A percentile compares a stretch with the other conserved stretches of the same genome.
These are phyloP conservation scores for Alectura lathami DNA, from an alignment of 2,113 vertebrate species.

Conservation along the genomic window DNA sequence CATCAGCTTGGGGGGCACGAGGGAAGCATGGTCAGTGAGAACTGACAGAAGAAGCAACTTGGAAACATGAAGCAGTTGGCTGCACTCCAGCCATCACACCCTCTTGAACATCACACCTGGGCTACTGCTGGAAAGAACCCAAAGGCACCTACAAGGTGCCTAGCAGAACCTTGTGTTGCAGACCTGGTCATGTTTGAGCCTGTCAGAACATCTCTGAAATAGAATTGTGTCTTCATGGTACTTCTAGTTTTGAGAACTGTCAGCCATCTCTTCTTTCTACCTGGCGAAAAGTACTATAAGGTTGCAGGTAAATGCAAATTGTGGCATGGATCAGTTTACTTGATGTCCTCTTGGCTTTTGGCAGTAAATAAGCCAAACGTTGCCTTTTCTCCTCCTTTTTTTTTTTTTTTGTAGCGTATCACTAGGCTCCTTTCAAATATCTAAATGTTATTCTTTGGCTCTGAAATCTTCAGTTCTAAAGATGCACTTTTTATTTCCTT, in stretches of 20 bases:
- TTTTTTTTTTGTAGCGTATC: background rate
- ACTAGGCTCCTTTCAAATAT: rapidly evolving
- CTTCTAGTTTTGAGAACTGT: background rate
- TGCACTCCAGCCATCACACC: background rate
- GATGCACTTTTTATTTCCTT: background rate
- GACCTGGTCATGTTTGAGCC: background rate
- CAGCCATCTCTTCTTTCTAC: background rate
- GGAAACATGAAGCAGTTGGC: background rate
- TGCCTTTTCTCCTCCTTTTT: background rate
- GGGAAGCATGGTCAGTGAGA: background rate
- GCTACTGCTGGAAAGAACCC: background rate
- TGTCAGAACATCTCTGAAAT: background rate
- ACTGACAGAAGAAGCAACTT: background rate
- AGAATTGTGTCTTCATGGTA: background rate
- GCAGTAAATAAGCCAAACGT: background rate
- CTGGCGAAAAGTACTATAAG: background rate
- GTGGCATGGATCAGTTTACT: background rate
- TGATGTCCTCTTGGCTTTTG: background rate
- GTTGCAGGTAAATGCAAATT: background rate
- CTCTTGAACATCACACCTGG: background rate
- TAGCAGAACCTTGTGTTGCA: background rate
- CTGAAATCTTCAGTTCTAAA: background rate
- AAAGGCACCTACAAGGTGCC: rapidly evolving
- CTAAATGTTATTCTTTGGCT: background rate
- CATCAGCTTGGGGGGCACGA: background rate